These are phyloP conservation scores for Nomada ferruginata DNA, from an alignment of 2,888 invertebrate genomes.

Conservation along the genomic window DNA sequence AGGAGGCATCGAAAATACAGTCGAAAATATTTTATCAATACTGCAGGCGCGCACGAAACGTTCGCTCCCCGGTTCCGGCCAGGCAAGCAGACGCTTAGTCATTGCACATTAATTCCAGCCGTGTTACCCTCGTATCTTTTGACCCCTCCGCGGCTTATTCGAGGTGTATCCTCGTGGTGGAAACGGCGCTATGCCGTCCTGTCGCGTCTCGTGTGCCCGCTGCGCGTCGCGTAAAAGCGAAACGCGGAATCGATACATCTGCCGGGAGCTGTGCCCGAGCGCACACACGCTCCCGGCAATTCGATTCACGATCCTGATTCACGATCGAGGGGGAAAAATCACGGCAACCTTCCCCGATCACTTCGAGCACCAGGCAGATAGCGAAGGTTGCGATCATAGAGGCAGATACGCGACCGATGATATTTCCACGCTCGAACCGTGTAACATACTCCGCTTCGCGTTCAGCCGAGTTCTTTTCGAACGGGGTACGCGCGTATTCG, in stretches of 20 bases:
- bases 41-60: conserved; percentile 46
- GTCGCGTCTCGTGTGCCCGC: conserved; percentile 28
- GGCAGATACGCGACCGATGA: conserved; percentile 1
- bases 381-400: conserved; percentile 24
- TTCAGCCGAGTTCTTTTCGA: not conserved
- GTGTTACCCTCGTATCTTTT: conserved; percentile 62
- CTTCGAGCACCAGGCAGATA: conserved; percentile 11
- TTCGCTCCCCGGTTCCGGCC: conserved; percentile 45
- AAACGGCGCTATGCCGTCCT: conserved; percentile 36
- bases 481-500: no score
- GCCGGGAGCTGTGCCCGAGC: conserved; percentile 4
- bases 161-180: conserved; percentile 62
- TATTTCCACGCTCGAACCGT: not conserved
- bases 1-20: conserved; percentile 31
- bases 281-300: conserved; percentile 45
- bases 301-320: conserved; percentile 55
- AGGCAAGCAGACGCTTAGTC: conserved; percentile 67
- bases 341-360: conserved; percentile 37
- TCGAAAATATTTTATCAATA: conserved; percentile 59
- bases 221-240: conserved; percentile 41
- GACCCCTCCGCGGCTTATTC: conserved; percentile 49
- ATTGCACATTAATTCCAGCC: conserved; percentile 70
- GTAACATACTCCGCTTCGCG: not conserved
- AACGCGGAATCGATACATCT: conserved; percentile 66
- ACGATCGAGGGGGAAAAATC: conserved; percentile 34